Evolutionary conservation across 2,888 invertebrate genomes (phyloP).

Genomic region (Ochlodes sylvanus): DNA sequence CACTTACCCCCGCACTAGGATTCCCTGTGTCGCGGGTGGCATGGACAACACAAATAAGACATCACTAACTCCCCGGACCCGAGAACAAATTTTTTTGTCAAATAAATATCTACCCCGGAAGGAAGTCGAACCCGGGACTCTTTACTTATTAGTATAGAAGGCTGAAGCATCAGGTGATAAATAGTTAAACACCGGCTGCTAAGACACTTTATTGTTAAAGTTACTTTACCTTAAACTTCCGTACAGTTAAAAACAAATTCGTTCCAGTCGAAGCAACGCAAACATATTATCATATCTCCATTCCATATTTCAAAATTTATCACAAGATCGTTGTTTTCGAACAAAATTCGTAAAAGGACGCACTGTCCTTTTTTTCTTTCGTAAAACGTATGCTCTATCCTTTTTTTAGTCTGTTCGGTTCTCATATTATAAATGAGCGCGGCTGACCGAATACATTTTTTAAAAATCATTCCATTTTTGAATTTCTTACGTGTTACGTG

Average conservation of each 20-base stretch:
- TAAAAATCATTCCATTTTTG: slow-evolving; percentile 69
- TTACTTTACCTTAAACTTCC: no score
- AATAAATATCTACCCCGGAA: no score
- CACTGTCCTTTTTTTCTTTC: slow-evolving; percentile 54
- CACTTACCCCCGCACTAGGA: no score
- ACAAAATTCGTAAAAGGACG: slow-evolving; percentile 75
- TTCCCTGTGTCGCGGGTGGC: no score
- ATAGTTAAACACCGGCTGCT: no score
- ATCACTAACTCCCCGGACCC: no score
- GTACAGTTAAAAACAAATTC: slow-evolving; percentile 28
- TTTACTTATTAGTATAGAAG: no score
- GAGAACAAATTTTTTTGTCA: no score
- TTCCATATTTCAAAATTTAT: slow-evolving; percentile 84
- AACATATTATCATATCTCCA: slow-evolving; percentile 74
- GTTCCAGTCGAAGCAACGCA: slow-evolving; percentile 46
- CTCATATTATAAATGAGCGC: slow-evolving; percentile 78
- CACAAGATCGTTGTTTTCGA: slow-evolving; percentile 80
- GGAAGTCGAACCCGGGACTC: no score
- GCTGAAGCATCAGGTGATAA: no score
- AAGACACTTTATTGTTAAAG: no score
- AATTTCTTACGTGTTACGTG: slow-evolving; percentile 53
- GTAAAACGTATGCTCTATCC: slow-evolving; percentile 61
- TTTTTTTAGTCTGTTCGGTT: slow-evolving; percentile 56
- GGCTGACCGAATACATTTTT: slow-evolving; percentile 62
- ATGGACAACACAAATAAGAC: no score